Evolutionary conservation across 2,888 invertebrate species (phyloP).

Genomic region (Notodonta ziczac): DNA sequence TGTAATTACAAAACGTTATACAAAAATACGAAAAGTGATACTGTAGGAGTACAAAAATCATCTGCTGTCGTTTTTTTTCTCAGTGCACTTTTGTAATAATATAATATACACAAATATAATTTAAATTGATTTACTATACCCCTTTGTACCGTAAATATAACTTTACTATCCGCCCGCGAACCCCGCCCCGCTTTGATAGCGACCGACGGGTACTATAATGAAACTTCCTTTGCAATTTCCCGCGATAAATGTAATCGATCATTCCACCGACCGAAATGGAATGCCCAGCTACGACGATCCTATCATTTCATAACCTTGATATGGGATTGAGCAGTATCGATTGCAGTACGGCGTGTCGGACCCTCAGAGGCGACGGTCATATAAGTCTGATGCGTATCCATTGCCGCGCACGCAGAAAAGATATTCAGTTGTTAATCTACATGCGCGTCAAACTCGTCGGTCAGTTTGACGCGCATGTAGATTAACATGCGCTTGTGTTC

Average conservation of each 20-base stretch:
- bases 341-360: slow-evolving; percentile 26
- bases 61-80: no score
- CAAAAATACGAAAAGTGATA: no score
- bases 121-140: neutral
- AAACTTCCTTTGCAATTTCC: slow-evolving; percentile 29
- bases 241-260: slow-evolving; percentile 16
- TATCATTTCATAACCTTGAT: slow-evolving; percentile 13
- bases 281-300: neutral
- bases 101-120: neutral
- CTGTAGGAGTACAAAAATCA: no score
- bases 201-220: slow-evolving; percentile 14
- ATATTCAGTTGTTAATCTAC: no score
- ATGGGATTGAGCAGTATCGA: slow-evolving; percentile 30
- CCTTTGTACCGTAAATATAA: neutral
- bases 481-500: no score
- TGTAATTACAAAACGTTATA: no score
- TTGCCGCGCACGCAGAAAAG: no score
- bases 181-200: slow-evolving; percentile 11
- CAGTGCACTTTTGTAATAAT: no score
- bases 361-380: neutral
- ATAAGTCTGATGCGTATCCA: neutral
- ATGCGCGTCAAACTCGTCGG: no score
- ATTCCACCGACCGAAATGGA: slow-evolving; percentile 13
- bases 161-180: neutral
- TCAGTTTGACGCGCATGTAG: no score